A percentile compares a stretch with the other conserved stretches of the same genome.
These are phyloP conservation scores for Elegia similella DNA, from an alignment of 2,888 invertebrate species.

Conservation along the genomic window DNA sequence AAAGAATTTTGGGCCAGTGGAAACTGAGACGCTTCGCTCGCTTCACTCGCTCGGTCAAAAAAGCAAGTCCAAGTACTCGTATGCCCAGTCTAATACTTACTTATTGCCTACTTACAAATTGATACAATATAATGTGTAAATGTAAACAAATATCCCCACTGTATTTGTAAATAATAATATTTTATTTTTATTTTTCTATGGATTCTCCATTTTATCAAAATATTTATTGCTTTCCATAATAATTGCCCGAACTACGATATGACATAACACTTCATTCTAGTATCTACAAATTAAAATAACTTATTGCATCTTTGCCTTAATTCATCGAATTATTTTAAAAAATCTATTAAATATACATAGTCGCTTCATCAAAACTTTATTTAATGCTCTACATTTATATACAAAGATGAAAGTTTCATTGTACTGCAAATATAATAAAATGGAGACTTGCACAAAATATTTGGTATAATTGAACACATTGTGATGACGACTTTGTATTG, in stretches of 20 bases:
- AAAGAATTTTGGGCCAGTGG: too few species aligned
- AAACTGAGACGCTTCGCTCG: too few species aligned
- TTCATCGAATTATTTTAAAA: slow-evolving; percentile 30
- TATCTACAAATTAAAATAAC: slow-evolving; percentile 31
- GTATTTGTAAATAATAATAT: not conserved
- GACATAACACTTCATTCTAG: slow-evolving; percentile 21
- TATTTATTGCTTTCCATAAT: slow-evolving; percentile 24
- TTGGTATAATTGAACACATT: slow-evolving; percentile 77
- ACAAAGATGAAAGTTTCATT: slow-evolving; percentile 45
- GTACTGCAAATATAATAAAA: slow-evolving; percentile 46
- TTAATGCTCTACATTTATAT: slow-evolving; percentile 44
- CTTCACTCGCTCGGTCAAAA: too few species aligned
- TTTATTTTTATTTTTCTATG: not conserved
- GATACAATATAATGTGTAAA: too few species aligned
- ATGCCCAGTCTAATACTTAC: too few species aligned
- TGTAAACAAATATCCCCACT: not conserved
- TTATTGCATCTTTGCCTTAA: slow-evolving; percentile 32
- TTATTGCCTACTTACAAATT: too few species aligned
- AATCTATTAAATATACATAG: slow-evolving; percentile 40
- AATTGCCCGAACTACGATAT: slow-evolving; percentile 23
- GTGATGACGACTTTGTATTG: slow-evolving; percentile 55
- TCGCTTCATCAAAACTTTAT: slow-evolving; percentile 32
- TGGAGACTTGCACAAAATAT: slow-evolving; percentile 59
- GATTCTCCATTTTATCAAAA: not conserved
- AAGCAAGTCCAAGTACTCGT: too few species aligned